These are phyloP conservation scores for Adelges cooleyi DNA, from an alignment of 1,140 invertebrate genomes.

Conservation along the genomic window DNA sequence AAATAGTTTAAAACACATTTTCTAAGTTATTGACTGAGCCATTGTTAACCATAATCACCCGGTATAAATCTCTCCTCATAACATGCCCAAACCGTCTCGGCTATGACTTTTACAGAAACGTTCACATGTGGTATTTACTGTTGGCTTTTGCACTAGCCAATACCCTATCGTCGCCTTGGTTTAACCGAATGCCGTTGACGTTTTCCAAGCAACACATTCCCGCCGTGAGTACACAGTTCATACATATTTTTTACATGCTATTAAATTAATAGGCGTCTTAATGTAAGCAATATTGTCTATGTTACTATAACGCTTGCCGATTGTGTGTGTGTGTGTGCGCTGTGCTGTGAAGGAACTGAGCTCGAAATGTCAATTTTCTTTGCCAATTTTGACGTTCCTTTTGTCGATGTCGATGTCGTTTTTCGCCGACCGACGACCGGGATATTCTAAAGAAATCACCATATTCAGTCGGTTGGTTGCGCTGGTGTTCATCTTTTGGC, in stretches of 20 bases:
- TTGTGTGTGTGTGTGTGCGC: too few relatives aligned
- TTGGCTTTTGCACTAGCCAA: neutral
- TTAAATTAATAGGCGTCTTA: too few relatives aligned
- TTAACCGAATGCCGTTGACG: neutral
- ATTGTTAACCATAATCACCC: too few relatives aligned
- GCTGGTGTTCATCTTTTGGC: neutral
- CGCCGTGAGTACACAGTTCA: neutral
- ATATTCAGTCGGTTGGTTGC: neutral
- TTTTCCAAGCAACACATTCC: neutral
- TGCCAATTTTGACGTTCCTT: neutral
- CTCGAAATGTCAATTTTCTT: neutral
- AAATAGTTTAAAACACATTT: neutral
- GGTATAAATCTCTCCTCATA: neutral
- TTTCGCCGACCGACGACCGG: neutral
- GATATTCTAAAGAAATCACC: neutral
- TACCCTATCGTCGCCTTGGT: neutral
- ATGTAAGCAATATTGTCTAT: too few relatives aligned
- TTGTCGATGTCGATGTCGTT: neutral
- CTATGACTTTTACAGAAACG: neutral
- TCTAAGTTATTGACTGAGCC: too few relatives aligned
- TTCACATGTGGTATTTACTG: neutral
- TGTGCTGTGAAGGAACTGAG: too few relatives aligned
- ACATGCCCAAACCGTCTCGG: too few relatives aligned
- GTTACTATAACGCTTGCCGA: too few relatives aligned
- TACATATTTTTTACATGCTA: too few relatives aligned